Evolutionary conservation across 2,888 invertebrate genomes (phyloP), one percentile per base, ranked within the genome.

Genomic region (Agrotis puta): DNA sequence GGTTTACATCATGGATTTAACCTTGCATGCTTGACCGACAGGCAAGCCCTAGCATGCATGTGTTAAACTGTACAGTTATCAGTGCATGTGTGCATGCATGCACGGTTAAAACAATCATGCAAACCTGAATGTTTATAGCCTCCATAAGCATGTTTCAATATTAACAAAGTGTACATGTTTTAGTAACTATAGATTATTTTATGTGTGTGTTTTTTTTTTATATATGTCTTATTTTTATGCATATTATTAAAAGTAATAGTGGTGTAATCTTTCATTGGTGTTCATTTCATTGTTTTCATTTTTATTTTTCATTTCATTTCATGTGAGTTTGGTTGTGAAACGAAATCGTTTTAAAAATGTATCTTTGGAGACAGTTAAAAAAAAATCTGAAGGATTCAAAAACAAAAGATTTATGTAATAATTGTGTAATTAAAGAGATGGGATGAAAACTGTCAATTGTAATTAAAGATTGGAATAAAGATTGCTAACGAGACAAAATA

Each of bases 281-380:
- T 67, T 70, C 78, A 77, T 74, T 54, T 70, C 64, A 73, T 67
- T 64, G 58, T 62, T 56, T 54, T 58, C 27, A 62, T 64, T 39
- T 51, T 69, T 51, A 57, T 70, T 71, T 73, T 78, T 63, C 27
- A 24, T 33, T 7, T 56, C n/a, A 56, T 48, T 20, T 56, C 56
- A 45, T 63, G 59, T 63, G 77, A 65, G 64, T 74, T 70, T 80
- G 80, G 73, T 70, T 73, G 77, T 68, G 75, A 54, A 45, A 48
- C 58, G 11, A 45, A 33, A 24, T 24, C 0, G 18, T 3, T 27
- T 56, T 14, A 1, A 0, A n/a, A 9, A 13, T 64, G n/a, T 1
- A 14, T 9, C 0, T 14, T 63, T 39, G 7, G 24, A 6, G n/a
- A 18, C 14, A 3, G 0, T 18, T 9, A 24, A 9, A n/a, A 22